phyloP scores from a whole-genome alignment of 2,888 invertebrate species.

The Lasioglossum morio region DNA sequence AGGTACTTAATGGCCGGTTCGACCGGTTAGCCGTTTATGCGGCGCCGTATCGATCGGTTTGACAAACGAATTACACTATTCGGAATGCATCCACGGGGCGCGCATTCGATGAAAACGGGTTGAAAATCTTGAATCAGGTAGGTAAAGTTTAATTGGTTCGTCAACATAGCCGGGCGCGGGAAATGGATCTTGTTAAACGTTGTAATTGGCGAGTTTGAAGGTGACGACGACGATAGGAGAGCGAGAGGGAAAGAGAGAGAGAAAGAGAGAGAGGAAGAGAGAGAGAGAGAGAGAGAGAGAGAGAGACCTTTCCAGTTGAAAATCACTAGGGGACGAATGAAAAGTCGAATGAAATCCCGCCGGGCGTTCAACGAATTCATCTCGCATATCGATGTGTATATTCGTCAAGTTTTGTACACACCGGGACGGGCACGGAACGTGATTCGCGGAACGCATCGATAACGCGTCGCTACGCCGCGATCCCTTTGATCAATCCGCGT shows the following conservation, averaged over 20 bases:
- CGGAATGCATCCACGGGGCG: not conserved
- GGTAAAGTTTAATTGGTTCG: slow-evolving; percentile 31
- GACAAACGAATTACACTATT: slow-evolving; percentile 2
- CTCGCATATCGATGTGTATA: not conserved
- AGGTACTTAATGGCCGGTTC: slow-evolving; percentile 42
- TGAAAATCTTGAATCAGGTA: not conserved
- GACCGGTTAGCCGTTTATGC: slow-evolving; percentile 7
- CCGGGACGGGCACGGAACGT: not conserved
- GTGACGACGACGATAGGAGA: not conserved
- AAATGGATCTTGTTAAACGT: slow-evolving; percentile 21
- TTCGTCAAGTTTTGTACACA: not conserved
- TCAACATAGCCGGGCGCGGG: not conserved
- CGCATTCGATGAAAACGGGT: not conserved
- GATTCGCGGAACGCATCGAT: slow-evolving; percentile 43
- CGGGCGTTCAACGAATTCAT: not conserved
- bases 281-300: no score
- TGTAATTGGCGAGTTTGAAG: slow-evolving; percentile 21
- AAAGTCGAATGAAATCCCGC: slow-evolving; percentile 26
- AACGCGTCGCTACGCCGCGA: slow-evolving; percentile 36
- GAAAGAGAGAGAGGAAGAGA: no score
- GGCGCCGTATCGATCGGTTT: not conserved
- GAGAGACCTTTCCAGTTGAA: not conserved
- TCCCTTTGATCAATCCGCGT: slow-evolving; percentile 68
- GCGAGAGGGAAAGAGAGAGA: not conserved
- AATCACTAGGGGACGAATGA: not conserved